Base-by-base conservation (phyloP, 2,113 vertebrate species). In the Xiphophorus maculatus region DNA sequence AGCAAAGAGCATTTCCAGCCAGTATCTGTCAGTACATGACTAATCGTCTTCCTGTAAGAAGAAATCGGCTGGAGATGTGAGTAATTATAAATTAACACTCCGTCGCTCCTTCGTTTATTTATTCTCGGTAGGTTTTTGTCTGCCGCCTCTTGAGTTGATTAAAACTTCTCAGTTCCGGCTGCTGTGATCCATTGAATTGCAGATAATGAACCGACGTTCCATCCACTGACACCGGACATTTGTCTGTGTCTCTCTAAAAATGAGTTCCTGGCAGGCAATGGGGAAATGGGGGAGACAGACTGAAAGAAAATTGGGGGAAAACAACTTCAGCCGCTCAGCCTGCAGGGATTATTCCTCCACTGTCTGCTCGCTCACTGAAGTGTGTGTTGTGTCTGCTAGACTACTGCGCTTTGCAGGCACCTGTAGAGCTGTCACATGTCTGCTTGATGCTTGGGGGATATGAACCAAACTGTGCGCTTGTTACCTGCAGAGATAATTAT, bases 321-420 rank as follows among this genome's bases (percentile, higher is more conserved):
- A 87, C 86, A 74, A 63, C 71, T 85, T 61, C 70, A 77, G 40
- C 40, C 14, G 14, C 40, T 42, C 14, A 42, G 81, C 65, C 81
- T 81, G 77, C 64, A 69, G 75, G 66, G 61, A 71, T 64, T 63
- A 74, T 3, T 74, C 35, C 28, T 62, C 54, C 51, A 40, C 48
- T 68, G 51, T 67, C 73, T 77, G 32, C 63, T 69, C 19, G 30
- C 51, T 76, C 74, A 60, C 42, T 76, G 75, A 62, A 40, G 66
- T 79, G 73, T 83, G 68, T 54, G 32, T 63, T 73, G 3, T 40
- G 78, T 78, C 71, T 90, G 87, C 64, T 78, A 85, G 68, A 77
- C 65, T 73, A n/a, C 71, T 76, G 85, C 83, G 73, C 77, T 68
- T 44, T 77, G 73, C 79, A 61, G 28, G 4, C 66, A 76, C 81